Percentiles rank a stretch among this genome's conserved stretches.
Evolutionary conservation across 2,797 vertebrate genomes (phyloP).

Genomic region (Hippoglossus hippoglossus): DNA sequence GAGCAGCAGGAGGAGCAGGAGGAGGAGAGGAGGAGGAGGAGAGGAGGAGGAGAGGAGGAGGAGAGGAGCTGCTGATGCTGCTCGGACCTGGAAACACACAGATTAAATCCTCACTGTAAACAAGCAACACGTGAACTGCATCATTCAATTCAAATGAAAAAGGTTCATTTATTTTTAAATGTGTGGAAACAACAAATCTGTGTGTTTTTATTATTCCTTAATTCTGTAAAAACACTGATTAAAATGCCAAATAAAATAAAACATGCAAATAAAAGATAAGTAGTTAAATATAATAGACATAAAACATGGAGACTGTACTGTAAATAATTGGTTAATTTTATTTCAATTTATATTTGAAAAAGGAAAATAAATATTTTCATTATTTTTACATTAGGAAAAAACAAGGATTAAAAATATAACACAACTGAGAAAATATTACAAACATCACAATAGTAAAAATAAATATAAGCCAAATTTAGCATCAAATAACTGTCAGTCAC

Average conservation of each 20-base stretch:
- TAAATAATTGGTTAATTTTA: too few relatives aligned
- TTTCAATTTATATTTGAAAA: background rate
- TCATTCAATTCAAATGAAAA: background rate
- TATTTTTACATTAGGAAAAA: background rate
- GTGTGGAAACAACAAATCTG: background rate
- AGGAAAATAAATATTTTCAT: too few relatives aligned
- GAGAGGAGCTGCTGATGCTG: constrained; percentile 1
- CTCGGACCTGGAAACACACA: background rate
- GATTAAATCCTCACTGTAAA: background rate
- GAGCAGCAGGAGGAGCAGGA: constrained; percentile 21
- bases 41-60: constrained; percentile 3
- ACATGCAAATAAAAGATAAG: too few relatives aligned
- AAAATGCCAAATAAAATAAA: too few relatives aligned
- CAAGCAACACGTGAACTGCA: background rate
- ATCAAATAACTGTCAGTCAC: background rate
- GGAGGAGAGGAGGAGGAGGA: background rate
- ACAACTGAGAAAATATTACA: background rate
- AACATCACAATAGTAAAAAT: background rate
- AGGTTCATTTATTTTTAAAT: background rate
- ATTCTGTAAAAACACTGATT: too few relatives aligned
- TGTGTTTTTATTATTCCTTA: background rate
- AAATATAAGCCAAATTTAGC: background rate
- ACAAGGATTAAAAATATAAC: background rate
- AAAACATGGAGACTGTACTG: too few relatives aligned
- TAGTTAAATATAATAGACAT: too few relatives aligned